Evolutionary conservation across 92 coral and sea anemone species (phyloP).

Genomic region (Umimayanthus kanabou): DNA sequence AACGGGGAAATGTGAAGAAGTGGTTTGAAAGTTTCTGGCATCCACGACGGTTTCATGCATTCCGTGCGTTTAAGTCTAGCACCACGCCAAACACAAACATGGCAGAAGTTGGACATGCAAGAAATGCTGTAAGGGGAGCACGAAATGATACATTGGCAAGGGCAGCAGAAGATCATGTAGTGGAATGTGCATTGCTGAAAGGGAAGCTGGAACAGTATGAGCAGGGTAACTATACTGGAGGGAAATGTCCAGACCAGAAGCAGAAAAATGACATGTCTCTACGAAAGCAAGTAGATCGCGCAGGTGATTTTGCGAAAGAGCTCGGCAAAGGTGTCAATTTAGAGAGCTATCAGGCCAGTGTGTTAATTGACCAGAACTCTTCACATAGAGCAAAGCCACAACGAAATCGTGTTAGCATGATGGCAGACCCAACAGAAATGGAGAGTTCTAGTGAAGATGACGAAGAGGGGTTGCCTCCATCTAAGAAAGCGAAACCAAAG

Average conservation of each 20-base stretch:
- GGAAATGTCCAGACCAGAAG: conserved; percentile 27
- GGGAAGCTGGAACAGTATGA: conserved; percentile 25
- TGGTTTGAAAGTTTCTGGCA: conserved; percentile 34
- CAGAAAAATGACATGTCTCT: conserved; percentile 11
- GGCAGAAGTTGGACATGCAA: conserved; percentile 44
- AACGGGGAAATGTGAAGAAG: conserved; percentile 2
- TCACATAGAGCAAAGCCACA: conserved; percentile 26
- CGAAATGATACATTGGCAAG: conserved; percentile 22
- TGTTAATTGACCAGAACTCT: conserved; percentile 22
- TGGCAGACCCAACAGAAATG: conserved; percentile 26
- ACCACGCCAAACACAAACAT: conserved; percentile 32
- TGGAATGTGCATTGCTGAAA: conserved; percentile 40
- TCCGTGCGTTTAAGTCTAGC: conserved; percentile 21
- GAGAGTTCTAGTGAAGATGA: conserved; percentile 24
- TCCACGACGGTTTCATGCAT: conserved; percentile 37
- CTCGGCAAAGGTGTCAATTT: neutral
- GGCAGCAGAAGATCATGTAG: conserved; percentile 38
- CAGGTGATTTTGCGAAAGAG: conserved; percentile 26
- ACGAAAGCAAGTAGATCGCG: conserved; percentile 30
- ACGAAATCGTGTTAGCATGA: neutral
- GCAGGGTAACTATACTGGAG: conserved; percentile 28
- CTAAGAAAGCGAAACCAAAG: conserved; percentile 24
- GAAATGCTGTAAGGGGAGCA: conserved; percentile 33
- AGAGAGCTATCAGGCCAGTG: conserved; percentile 21
- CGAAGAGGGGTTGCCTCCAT: conserved; percentile 13